These are phyloP conservation scores for Teinopalpus imperialis DNA, from an alignment of 2,888 invertebrate genomes.

Conservation along the genomic window DNA sequence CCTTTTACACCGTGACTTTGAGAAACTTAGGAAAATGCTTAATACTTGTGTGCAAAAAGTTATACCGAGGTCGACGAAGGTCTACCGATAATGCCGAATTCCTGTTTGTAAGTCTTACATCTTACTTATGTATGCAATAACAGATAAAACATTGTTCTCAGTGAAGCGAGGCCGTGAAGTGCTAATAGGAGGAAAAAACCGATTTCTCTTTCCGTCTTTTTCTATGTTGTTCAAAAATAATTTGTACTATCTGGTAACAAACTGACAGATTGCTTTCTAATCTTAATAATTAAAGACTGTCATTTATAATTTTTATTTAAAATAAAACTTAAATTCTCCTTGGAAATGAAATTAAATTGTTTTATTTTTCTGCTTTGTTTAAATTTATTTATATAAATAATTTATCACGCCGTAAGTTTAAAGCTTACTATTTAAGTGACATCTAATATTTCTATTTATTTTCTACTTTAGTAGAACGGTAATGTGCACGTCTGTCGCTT, in stretches of 20 bases:
- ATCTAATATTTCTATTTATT: no score
- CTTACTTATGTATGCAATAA: constrained; percentile 2
- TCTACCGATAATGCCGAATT: constrained; percentile 18
- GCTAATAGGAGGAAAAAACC: constrained; percentile 8
- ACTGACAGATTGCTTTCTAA: neutral
- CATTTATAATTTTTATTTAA: no score
- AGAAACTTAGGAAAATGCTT: constrained; percentile 3
- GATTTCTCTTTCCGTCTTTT: constrained; percentile 10
- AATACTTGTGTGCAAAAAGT: constrained; percentile 13
- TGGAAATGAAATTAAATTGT: no score
- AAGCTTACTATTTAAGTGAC: no score
- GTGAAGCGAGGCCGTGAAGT: neutral
- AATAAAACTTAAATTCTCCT: no score
- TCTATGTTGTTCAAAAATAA: neutral
- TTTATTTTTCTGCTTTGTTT: no score
- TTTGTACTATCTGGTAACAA: neutral
- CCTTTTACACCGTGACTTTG: constrained; percentile 16
- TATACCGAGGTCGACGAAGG: constrained; percentile 13
- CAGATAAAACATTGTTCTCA: constrained; percentile 7
- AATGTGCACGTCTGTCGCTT: no score
- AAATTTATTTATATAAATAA: no score
- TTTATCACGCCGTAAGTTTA: no score
- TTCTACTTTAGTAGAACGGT: no score
- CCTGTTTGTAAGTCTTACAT: constrained; percentile 7
- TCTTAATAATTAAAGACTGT: no score